A percentile compares a stretch with the other conserved stretches of the same genome.
phyloP scores from a whole-genome alignment of 2,113 vertebrate species.

The Catharus bicknelli region DNA sequence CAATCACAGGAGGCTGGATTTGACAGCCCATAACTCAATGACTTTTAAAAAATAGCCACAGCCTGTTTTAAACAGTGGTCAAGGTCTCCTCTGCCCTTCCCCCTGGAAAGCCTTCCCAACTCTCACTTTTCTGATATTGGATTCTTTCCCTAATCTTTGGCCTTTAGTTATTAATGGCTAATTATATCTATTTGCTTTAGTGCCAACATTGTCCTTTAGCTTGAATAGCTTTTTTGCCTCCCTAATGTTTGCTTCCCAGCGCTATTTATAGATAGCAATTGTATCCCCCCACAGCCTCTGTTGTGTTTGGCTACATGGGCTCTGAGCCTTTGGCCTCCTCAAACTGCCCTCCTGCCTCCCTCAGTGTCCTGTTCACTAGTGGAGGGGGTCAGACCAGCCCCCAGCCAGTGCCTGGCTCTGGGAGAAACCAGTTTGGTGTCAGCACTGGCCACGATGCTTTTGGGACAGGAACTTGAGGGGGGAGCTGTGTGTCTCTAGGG shows the following conservation, averaged over 20 bases:
- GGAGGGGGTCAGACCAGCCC: fast-evolving
- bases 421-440: not conserved
- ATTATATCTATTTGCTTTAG: slow-evolving; percentile 49
- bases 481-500: fast-evolving
- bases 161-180: slow-evolving; percentile 41
- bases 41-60: not conserved
- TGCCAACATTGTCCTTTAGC: slow-evolving; percentile 50
- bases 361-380: fast-evolving
- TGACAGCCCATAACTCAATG: not conserved
- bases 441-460: not conserved
- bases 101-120: not conserved
- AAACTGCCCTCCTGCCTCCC: not conserved
- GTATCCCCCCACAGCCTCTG: not conserved
- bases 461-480: not conserved
- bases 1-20: not conserved
- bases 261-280: slow-evolving; percentile 47
- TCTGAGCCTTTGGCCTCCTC: not conserved
- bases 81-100: not conserved
- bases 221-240: slow-evolving; percentile 11
- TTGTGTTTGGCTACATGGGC: not conserved
- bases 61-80: not conserved
- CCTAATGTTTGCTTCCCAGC: not conserved
- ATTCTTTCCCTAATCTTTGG: slow-evolving; percentile 38
- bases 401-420: not conserved
- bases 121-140: slow-evolving; percentile 3